Evolutionary conservation across 1,140 invertebrate genomes (phyloP).

Genomic region (Trichonephila clavata): DNA sequence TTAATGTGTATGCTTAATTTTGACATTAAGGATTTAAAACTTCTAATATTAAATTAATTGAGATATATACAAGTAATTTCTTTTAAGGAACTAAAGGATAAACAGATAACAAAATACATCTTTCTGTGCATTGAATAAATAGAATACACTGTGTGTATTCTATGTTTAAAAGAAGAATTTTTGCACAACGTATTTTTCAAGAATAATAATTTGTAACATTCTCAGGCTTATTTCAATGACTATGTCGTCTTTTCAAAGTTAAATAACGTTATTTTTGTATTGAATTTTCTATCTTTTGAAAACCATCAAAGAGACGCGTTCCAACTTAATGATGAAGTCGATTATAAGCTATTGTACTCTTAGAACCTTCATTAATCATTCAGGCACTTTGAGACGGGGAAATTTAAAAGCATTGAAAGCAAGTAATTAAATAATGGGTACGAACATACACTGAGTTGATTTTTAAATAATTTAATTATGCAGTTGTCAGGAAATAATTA

Average conservation of each 20-base stretch:
- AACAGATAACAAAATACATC: too few relatives aligned
- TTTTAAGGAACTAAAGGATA: too few relatives aligned
- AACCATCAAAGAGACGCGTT: background rate
- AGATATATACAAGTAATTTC: too few relatives aligned
- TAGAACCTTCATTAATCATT: slow-evolving; percentile 1
- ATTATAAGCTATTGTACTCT: background rate
- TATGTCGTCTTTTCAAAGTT: background rate
- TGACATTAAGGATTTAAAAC: too few relatives aligned
- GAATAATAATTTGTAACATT: background rate
- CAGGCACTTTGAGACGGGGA: background rate
- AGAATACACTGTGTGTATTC: too few relatives aligned
- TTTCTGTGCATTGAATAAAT: too few relatives aligned
- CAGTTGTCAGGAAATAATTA: too few relatives aligned
- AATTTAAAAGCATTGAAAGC: background rate
- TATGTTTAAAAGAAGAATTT: too few relatives aligned
- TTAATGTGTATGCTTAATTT: too few relatives aligned
- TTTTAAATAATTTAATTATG: background rate
- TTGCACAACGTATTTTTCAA: too few relatives aligned
- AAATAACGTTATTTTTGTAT: background rate
- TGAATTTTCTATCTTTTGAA: background rate
- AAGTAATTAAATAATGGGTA: background rate
- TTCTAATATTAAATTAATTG: too few relatives aligned
- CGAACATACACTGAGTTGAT: background rate
- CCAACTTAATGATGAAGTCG: background rate
- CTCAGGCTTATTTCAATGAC: background rate